These are phyloP conservation scores for Apteryx mantelli DNA, from an alignment of 2,113 vertebrate genomes.

Conservation along the genomic window DNA sequence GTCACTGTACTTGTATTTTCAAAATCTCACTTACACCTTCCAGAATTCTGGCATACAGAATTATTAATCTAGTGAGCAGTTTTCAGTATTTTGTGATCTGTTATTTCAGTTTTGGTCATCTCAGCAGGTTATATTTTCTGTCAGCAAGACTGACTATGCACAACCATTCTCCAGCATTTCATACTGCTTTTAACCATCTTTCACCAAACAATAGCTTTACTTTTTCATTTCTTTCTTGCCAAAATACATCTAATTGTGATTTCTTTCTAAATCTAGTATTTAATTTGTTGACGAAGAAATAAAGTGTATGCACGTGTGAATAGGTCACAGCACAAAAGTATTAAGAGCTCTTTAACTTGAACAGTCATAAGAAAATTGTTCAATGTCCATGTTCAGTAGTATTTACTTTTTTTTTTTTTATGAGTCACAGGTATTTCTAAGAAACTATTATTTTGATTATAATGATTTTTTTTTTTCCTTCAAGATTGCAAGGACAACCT, in stretches of 20 bases:
- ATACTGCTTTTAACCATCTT: not conserved
- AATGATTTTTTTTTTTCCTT: not conserved
- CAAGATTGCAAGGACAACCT: not conserved
- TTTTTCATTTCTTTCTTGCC: not conserved
- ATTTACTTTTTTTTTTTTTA: not conserved
- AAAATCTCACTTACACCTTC: not conserved
- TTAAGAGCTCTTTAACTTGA: not conserved
- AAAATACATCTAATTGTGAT: not conserved
- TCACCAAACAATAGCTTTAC: not conserved
- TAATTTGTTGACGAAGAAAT: not conserved
- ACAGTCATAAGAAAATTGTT: not conserved
- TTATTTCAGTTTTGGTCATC: not conserved
- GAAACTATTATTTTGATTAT: not conserved
- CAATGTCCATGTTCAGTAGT: not conserved
- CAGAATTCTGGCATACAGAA: not conserved
- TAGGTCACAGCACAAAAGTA: not conserved
- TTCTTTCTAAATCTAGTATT: not conserved
- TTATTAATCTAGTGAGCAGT: not conserved
- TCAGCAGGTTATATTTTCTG: not conserved
- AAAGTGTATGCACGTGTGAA: not conserved
- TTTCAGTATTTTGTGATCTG: not conserved
- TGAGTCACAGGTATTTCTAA: accelerated
- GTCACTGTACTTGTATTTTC: not conserved
- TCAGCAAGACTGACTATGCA: accelerated
- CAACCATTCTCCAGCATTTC: accelerated